These are phyloP conservation scores for Magallana angulata DNA, from an alignment of 1,140 invertebrate species.

Conservation along the genomic window DNA sequence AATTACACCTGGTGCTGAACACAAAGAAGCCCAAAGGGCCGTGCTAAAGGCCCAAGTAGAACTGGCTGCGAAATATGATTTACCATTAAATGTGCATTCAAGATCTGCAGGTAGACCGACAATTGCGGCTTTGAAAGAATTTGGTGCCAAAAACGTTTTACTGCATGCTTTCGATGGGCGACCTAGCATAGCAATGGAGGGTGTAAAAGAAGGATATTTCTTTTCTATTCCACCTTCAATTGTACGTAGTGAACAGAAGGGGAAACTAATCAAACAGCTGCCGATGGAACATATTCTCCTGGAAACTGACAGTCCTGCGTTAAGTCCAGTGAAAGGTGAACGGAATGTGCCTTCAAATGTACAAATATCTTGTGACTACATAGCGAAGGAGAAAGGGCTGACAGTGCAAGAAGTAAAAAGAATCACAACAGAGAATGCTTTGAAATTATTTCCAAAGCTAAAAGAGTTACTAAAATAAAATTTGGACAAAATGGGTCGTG, in stretches of 20 bases:
- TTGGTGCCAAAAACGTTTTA: constrained; percentile 75
- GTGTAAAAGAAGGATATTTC: constrained; percentile 76
- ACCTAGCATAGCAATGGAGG: constrained; percentile 74
- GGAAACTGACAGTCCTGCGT: constrained; percentile 76
- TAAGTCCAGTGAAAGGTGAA: constrained; percentile 67
- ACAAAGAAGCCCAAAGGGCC: constrained; percentile 72
- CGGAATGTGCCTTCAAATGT: constrained; percentile 78
- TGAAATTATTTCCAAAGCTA: constrained; percentile 74
- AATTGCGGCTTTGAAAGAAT: constrained; percentile 76
- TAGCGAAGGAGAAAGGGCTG: constrained; percentile 77
- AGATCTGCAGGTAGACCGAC: constrained; percentile 78
- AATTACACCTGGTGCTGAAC: constrained; percentile 65
- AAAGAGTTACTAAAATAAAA: constrained; percentile 60
- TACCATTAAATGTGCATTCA: constrained; percentile 79
- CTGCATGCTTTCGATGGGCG: constrained; percentile 80
- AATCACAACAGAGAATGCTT: constrained; percentile 77
- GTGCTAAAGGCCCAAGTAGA: constrained; percentile 73
- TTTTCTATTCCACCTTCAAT: constrained; percentile 79
- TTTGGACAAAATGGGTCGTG: not conserved
- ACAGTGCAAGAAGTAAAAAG: constrained; percentile 69
- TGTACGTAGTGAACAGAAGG: constrained; percentile 75
- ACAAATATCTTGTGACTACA: constrained; percentile 76
- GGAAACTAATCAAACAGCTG: constrained; percentile 72
- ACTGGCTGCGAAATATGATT: constrained; percentile 67
- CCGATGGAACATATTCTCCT: constrained; percentile 72